Base-by-base conservation (phyloP, 2,797 vertebrate genomes). In the Anguilla obscura region DNA sequence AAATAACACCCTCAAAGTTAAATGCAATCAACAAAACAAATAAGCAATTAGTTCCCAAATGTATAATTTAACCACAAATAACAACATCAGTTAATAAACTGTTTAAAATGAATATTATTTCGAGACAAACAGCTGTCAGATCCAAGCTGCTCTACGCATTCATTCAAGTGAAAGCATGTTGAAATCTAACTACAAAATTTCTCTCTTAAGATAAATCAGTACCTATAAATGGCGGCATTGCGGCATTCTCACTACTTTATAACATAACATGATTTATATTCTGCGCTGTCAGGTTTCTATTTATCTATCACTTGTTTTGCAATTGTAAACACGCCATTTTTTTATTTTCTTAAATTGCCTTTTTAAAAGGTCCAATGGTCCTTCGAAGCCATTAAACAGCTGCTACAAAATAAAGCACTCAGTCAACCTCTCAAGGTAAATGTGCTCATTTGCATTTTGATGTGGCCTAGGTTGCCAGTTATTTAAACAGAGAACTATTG, bases 351-450 rank as follows among this genome's bases (percentile, higher is more conserved):
- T 40, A 12, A 79, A 40, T 40, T 18, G 12, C 8, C 12, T 79
- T 40, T 79, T 79, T 14, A 79, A 45, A 36, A 79, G 30, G 74
- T 76, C 71, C 71, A 16, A 76, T 76, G 71, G 30, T 79, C 74
- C 10, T 79, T 79, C 18, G 1, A 45, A 79, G 74, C 36, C 18
- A 79, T 79, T 79, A 79, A 21, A 79, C 74, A 79, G 74, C 74
- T 45, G 16, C 74, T 71, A n/a, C 1, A 33, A 79, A 79, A 79
- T 79, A 40, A 79, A 79, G 12, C 74, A 18, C 74, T 79, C 74
- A 45, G 74, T 79, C 74, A 79, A 33, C 14, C 74, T 79, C 74
- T 79, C 74, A 79, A 79, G 74, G 74, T 45, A 79, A 79, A 40
- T 79, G 33, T 40, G 14, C 45, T 18, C 74, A 21, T 79, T 79